phyloP scores from a whole-genome alignment of 1,140 invertebrate species.

The Orchesella cincta region DNA sequence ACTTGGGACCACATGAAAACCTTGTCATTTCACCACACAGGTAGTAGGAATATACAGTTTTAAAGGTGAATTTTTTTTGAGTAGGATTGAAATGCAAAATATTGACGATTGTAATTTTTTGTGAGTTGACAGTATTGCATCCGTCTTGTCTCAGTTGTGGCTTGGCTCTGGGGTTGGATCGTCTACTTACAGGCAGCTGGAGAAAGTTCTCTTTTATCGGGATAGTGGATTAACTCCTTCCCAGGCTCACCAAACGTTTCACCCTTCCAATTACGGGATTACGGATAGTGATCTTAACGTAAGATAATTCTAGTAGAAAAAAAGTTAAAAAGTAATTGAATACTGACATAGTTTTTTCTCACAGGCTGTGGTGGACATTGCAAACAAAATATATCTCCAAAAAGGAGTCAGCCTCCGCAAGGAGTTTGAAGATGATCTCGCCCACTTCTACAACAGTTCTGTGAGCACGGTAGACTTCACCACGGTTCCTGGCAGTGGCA shows the following conservation, averaged over 20 bases:
- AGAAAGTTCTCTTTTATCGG: constrained; percentile 52
- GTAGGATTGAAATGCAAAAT: background rate
- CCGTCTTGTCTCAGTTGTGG: constrained; percentile 53
- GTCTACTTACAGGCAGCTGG: constrained; percentile 50
- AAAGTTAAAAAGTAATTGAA: no score
- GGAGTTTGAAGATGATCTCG: constrained; percentile 48
- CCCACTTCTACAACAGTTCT: constrained; percentile 52
- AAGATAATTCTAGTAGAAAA: no score
- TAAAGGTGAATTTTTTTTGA: background rate
- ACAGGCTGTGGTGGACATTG: constrained; percentile 47
- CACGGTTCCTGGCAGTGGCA: constrained; percentile 29
- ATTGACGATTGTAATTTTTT: constrained; percentile 1
- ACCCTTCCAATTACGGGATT: constrained; percentile 39
- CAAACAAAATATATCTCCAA: constrained; percentile 51
- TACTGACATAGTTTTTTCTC: no score
- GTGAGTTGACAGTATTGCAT: constrained; percentile 48
- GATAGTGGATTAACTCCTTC: constrained; percentile 39
- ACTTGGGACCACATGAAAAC: constrained; percentile 50
- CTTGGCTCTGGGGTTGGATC: constrained; percentile 52
- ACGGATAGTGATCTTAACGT: background rate
- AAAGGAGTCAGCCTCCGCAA: constrained; percentile 44
- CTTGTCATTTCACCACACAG: constrained; percentile 53
- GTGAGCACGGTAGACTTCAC: constrained; percentile 52
- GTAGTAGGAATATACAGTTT: constrained; percentile 31
- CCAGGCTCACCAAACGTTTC: constrained; percentile 49